phyloP scores from a whole-genome alignment of 2,797 vertebrate species.

The Netta rufina region DNA sequence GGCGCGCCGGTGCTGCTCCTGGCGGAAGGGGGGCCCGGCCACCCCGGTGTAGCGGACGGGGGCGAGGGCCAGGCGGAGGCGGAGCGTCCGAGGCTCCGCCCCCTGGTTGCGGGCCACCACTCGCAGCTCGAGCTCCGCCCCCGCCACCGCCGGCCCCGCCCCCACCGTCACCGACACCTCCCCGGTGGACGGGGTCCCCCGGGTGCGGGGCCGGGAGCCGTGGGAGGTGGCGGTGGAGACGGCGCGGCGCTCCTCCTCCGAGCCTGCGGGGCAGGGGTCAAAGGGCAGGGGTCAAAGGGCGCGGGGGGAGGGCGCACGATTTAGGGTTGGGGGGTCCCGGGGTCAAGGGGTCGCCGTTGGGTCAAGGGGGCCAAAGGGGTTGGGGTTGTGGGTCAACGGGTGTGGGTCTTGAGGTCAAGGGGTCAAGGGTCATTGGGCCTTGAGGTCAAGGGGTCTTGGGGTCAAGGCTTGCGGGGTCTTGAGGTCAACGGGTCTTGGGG shows the following conservation, averaged over 20 bases:
- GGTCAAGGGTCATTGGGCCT: background rate
- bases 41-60: background rate
- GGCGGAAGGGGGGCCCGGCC: background rate
- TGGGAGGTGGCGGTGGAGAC: background rate
- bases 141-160: background rate
- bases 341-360: background rate
- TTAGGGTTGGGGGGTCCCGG: too few species aligned
- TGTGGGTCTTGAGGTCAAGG: background rate
- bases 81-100: background rate
- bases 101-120: background rate
- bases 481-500: too few species aligned
- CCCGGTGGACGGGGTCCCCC: accelerated
- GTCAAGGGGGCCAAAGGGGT: background rate
- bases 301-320: too few species aligned
- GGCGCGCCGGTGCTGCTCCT: background rate
- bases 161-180: background rate
- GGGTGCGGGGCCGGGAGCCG: background rate
- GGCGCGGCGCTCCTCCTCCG: background rate
- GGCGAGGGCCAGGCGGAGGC: background rate
- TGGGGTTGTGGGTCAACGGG: background rate
- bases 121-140: background rate
- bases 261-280: background rate
- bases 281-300: background rate
- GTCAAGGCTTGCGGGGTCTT: too few species aligned
- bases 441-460: background rate